Conservation (phyloP, 2,797 vertebrate genomes). For the Podargus strigoides region DNA sequence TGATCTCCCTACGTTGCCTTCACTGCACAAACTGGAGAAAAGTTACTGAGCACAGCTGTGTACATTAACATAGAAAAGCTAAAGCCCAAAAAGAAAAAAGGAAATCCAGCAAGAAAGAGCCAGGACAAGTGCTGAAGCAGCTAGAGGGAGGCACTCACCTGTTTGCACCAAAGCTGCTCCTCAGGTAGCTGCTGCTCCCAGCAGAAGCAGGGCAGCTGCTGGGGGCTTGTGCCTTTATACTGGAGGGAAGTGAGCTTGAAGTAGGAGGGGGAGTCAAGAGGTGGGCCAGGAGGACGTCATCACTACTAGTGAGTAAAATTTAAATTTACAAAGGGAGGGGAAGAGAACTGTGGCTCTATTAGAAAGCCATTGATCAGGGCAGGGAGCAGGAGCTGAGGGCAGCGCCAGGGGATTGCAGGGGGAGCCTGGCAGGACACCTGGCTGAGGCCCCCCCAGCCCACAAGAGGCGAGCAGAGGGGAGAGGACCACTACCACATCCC, state of each 20-base stretch:
- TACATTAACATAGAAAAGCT: neutral
- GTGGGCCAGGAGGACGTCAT: conserved; percentile 54
- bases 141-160: conserved; percentile 37
- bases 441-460: neutral
- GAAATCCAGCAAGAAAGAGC: neutral
- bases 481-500: neutral
- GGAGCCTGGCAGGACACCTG: neutral
- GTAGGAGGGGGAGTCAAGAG: conserved; percentile 28
- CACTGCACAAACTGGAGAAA: neutral
- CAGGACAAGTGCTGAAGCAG: neutral
- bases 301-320: conserved; percentile 20
- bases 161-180: neutral
- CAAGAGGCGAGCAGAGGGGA: neutral
- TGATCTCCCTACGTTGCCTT: neutral
- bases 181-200: neutral
- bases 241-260: neutral
- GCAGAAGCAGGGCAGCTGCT: neutral
- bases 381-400: neutral
- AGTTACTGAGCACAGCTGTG: neutral
- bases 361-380: neutral
- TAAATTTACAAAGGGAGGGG: conserved; percentile 23
- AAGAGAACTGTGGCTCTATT: neutral
- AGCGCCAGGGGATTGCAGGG: rapidly evolving
- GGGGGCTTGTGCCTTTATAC: conserved; percentile 43
- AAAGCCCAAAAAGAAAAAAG: neutral